Percentiles rank a stretch among this genome's conserved stretches.
phyloP scores from a whole-genome alignment of 1,140 invertebrate genomes.

The Pseudomyrmex dendroicus region DNA sequence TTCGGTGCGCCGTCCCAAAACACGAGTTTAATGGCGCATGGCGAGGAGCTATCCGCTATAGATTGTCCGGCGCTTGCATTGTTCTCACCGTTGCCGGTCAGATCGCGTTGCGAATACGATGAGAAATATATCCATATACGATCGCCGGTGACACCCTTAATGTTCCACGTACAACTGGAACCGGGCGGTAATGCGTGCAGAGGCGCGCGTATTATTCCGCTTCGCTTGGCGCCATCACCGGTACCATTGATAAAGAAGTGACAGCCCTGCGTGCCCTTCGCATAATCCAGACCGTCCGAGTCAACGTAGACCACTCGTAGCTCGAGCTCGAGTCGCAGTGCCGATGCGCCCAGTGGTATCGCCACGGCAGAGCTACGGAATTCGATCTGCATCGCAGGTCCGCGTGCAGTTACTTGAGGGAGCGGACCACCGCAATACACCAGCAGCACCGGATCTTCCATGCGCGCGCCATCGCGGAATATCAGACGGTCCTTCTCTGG shows the following conservation, averaged over 20 bases:
- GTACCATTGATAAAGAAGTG: constrained; percentile 85
- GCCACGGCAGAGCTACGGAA: constrained; percentile 92
- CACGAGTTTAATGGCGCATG: constrained; percentile 78
- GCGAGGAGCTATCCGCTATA: constrained; percentile 24
- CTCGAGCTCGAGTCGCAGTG: constrained; percentile 92
- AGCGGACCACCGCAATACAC: constrained; percentile 95
- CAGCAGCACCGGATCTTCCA: constrained; percentile 92
- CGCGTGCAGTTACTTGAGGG: constrained; percentile 88
- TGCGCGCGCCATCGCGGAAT: constrained; percentile 93
- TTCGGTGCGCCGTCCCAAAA: constrained; percentile 82
- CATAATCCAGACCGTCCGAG: constrained; percentile 91
- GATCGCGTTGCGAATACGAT: constrained; percentile 91
- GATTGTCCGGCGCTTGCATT: constrained; percentile 59
- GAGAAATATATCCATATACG: constrained; percentile 95
- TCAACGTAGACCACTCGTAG: constrained; percentile 95
- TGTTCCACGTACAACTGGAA: constrained; percentile 94
- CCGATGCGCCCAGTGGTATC: constrained; percentile 89
- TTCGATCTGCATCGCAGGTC: constrained; percentile 93
- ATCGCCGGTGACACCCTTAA: constrained; percentile 91
- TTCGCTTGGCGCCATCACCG: constrained; percentile 79
- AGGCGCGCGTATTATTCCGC: constrained; percentile 90
- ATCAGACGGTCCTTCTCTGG: constrained; percentile 92
- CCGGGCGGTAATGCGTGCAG: constrained; percentile 93
- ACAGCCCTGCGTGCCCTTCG: constrained; percentile 85
- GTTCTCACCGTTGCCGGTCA: constrained; percentile 83